A percentile compares a stretch with the other conserved stretches of the same genome.
Conservation (phyloP, 2,113 vertebrate species). For the Lathamus discolor region DNA sequence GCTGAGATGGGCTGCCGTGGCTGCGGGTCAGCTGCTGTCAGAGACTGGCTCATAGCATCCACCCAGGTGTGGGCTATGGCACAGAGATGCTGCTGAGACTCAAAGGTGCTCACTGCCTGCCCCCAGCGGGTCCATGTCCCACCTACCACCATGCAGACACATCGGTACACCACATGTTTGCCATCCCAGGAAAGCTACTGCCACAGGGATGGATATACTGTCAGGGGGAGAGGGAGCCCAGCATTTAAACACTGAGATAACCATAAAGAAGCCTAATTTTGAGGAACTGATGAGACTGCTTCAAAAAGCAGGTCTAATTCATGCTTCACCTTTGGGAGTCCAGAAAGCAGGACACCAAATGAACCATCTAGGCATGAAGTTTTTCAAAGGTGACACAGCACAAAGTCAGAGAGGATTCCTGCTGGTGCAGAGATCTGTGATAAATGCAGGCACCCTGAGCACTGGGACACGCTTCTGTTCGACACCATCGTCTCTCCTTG, state of each 20-base stretch:
- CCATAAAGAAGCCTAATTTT: rapidly evolving
- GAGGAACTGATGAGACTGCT: rapidly evolving
- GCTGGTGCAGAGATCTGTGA: not conserved
- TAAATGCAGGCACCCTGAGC: not conserved
- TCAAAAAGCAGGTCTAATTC: not conserved
- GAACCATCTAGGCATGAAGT: not conserved
- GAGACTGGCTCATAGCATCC: rapidly evolving
- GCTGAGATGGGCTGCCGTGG: not conserved
- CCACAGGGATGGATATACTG: not conserved
- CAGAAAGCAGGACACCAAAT: not conserved
- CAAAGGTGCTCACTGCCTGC: rapidly evolving
- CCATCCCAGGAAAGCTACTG: rapidly evolving
- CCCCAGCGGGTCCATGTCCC: rapidly evolving
- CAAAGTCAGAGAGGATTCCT: not conserved
- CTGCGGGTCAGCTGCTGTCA: not conserved
- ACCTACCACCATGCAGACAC: rapidly evolving
- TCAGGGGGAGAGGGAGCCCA: not conserved
- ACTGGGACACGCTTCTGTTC: not conserved
- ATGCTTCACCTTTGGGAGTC: not conserved
- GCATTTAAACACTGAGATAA: rapidly evolving
- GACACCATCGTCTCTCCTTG: not conserved
- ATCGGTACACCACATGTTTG: rapidly evolving
- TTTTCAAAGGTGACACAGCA: not conserved
- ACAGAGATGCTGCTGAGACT: not conserved
- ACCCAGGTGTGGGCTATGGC: not conserved